Percentiles rank a stretch among this genome's conserved stretches.
These are phyloP conservation scores for Zapus hudsonius DNA, from an alignment of 2,113 vertebrate species.

Conservation along the genomic window DNA sequence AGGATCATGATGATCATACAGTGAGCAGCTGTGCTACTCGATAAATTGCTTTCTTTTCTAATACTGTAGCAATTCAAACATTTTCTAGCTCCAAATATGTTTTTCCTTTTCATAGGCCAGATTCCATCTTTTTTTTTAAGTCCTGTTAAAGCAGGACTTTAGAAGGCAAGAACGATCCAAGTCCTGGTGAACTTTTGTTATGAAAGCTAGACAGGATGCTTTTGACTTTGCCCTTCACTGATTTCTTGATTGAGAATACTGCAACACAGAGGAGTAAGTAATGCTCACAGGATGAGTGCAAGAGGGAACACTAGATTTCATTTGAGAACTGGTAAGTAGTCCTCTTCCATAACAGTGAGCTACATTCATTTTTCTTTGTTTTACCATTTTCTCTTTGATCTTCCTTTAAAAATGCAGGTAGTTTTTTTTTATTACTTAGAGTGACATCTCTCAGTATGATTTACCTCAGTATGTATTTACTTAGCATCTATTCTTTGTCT, in stretches of 20 bases:
- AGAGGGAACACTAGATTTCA: neutral
- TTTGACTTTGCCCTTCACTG: neutral
- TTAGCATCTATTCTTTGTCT: neutral
- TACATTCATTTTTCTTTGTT: neutral
- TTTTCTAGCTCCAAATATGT: constrained; percentile 58
- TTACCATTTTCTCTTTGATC: constrained; percentile 52
- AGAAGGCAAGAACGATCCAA: constrained; percentile 60
- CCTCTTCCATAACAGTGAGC: constrained; percentile 33
- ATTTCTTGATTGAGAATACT: constrained; percentile 57
- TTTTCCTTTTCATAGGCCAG: constrained; percentile 46
- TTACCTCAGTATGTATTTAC: constrained; percentile 24
- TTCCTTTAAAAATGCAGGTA: constrained; percentile 37
- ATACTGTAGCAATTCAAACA: constrained; percentile 69
- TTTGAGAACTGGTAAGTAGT: neutral
- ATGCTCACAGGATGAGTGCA: neutral
- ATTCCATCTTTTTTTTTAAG: constrained; percentile 57
- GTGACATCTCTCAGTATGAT: neutral
- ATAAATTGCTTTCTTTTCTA: constrained; percentile 79
- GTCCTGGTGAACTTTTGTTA: constrained; percentile 59
- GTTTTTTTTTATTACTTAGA: neutral
- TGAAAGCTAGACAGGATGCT: constrained; percentile 39
- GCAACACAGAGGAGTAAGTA: neutral
- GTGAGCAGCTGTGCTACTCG: constrained; percentile 83
- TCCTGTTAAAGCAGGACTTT: neutral
- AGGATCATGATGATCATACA: constrained; percentile 81